Percentiles rank a stretch among this genome's conserved stretches.
These are phyloP conservation scores for Chondrosia reniformis DNA, from an alignment of 37 sponge, comb jelly and placozoan species.

Conservation along the genomic window DNA sequence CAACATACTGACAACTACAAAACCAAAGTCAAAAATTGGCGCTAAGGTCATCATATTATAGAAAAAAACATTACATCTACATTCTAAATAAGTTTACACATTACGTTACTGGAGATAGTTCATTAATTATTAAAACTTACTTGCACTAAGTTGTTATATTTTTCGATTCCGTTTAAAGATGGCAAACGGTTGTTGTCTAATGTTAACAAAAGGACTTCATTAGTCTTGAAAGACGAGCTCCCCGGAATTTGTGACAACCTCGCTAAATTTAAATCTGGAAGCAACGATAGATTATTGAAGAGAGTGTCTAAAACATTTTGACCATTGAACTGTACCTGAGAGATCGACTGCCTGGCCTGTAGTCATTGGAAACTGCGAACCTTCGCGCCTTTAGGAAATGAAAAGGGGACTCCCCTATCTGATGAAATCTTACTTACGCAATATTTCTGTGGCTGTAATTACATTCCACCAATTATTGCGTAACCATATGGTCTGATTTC, in stretches of 20 bases:
- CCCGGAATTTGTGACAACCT: conserved; percentile 16
- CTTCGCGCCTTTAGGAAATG: no score
- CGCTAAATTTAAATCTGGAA: not conserved
- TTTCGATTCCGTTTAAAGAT: conserved; percentile 47
- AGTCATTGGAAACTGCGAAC: no score
- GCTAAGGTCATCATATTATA: no score
- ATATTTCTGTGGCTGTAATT: no score
- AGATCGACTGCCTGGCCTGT: conserved; percentile 6
- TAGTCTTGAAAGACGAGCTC: conserved; percentile 8
- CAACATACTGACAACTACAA: conserved; percentile 50
- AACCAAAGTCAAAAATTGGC: not conserved
- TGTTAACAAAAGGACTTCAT: conserved; percentile 23
- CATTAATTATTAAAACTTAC: conserved; percentile 17
- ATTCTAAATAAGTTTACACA: no score
- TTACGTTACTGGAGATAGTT: no score
- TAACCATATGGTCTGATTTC: no score
- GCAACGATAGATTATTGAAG: not conserved
- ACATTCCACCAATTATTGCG: no score
- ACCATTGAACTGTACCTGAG: not conserved
- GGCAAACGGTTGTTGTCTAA: conserved; percentile 44
- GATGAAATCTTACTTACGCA: no score
- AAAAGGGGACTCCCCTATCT: no score
- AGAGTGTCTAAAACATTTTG: not conserved
- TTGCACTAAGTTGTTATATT: conserved; percentile 43
- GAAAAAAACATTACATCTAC: no score